These are phyloP conservation scores for Zonotrichia leucophrys DNA, from an alignment of 2,113 vertebrate genomes.

Conservation along the genomic window DNA sequence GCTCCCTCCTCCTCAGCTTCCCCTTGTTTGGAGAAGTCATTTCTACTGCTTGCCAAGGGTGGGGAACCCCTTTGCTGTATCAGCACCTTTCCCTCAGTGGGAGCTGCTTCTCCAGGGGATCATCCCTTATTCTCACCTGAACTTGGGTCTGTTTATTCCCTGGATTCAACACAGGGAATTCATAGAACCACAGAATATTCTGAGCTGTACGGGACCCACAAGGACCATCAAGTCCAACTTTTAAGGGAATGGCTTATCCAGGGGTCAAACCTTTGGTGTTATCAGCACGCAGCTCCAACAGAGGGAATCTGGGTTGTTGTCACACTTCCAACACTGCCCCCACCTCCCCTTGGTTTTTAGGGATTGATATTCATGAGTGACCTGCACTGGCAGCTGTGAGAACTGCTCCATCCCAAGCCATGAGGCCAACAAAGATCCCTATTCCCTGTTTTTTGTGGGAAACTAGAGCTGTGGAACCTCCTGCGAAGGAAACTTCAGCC, in stretches of 20 bases:
- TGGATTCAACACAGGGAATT: too few relatives aligned
- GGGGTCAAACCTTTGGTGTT: neutral
- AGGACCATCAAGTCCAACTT: neutral
- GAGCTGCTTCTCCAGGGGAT: neutral
- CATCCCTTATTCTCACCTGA: neutral
- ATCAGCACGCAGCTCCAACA: neutral
- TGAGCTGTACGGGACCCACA: neutral
- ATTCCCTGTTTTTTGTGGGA: neutral
- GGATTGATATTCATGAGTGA: neutral
- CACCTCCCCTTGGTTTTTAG: neutral
- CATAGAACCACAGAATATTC: neutral
- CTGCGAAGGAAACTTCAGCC: neutral
- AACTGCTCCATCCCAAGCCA: neutral
- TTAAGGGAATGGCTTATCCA: neutral
- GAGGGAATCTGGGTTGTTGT: neutral
- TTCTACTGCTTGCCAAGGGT: neutral
- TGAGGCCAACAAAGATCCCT: neutral
- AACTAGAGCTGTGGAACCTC: neutral
- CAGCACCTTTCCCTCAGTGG: neutral
- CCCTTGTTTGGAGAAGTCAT: neutral
- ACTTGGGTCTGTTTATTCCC: neutral
- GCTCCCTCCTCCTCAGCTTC: neutral
- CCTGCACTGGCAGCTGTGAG: accelerated
- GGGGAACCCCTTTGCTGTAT: neutral
- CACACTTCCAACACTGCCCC: neutral